Percentiles rank a stretch among this genome's conserved stretches.
phyloP scores from a whole-genome alignment of 2,113 vertebrate genomes.

The Bufo bufo region DNA sequence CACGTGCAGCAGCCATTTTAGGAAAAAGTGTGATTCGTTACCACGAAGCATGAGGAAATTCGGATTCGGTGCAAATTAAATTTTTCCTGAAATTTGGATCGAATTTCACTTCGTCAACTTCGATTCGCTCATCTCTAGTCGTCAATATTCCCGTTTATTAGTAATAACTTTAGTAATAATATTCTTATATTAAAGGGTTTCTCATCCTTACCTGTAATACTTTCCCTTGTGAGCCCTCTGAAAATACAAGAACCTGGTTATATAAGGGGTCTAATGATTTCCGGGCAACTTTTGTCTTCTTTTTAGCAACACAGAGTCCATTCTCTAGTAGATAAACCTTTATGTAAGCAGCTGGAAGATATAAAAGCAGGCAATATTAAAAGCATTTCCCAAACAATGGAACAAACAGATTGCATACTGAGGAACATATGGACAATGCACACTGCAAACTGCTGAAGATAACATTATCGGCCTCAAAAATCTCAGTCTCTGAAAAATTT shows the following conservation, averaged over 20 bases:
- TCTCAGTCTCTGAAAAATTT: not conserved
- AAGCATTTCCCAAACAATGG: constrained; percentile 8
- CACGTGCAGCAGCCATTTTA: too few species aligned
- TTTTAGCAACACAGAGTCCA: constrained; percentile 91
- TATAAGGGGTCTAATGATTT: constrained; percentile 96
- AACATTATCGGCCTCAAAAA: not conserved
- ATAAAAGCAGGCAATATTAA: constrained; percentile 42
- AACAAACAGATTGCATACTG: constrained; percentile 2
- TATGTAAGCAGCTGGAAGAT: constrained; percentile 90
- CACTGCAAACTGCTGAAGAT: constrained; percentile 11
- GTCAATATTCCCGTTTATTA: not conserved
- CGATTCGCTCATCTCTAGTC: too few species aligned
- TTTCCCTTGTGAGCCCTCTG: constrained; percentile 94
- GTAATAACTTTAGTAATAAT: not conserved
- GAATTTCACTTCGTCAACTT: too few species aligned
- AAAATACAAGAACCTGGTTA: constrained; percentile 96
- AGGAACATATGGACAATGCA: constrained; percentile 23
- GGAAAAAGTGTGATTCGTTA: too few species aligned
- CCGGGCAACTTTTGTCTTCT: constrained; percentile 96
- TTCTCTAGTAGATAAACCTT: constrained; percentile 98
- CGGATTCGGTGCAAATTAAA: too few species aligned
- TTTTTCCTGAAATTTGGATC: too few species aligned
- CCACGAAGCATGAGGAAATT: too few species aligned
- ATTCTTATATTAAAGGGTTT: not conserved
- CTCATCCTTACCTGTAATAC: constrained; percentile 87